Evolutionary conservation across 2,797 vertebrate species (phyloP), one percentile per base, ranked within the genome.

Genomic region (Vultur gryphus): DNA sequence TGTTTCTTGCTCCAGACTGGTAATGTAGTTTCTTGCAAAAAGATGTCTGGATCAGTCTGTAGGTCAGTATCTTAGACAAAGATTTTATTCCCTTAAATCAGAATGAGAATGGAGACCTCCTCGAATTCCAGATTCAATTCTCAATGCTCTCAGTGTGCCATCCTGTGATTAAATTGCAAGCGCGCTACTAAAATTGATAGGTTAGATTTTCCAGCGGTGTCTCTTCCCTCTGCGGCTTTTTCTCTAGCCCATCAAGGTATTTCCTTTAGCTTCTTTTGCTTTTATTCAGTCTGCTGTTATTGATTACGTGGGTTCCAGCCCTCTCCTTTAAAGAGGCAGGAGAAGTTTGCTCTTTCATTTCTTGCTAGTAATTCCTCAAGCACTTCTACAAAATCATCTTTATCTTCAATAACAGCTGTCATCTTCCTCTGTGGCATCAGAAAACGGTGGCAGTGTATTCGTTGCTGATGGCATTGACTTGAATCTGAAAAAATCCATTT

Each of bases 281-380:
- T 88, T 80, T 94, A 35, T 89, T 92, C 46, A 71, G 65, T 86
- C 87, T 79, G 25, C 83, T 90, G 57, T 87, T 96, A 90, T 75
- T 92, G 91, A 84, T 93, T 87, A 29, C 29, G 16, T 46, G 76
- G 73, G 51, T 91, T 92, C 87, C 81, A 94, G 24, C 82, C 80
- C 57, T 80, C 65, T 93, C 48, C 58, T 94, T 93, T 90, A 79
- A 85, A 94, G 82, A 93, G 26, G 43, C 23, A 76, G 78, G 79
- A 66, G 59, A 92, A 80, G 90, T 94, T 89, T 83, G 37, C 66
- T 66, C 57, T 93, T 96, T 93, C 39, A 52, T 95, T 95, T 93
- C 44, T 79, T 87, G 57, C 52, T 87, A 61, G 62, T 84, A 94
- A 93, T 88, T 96, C 78, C 62, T 93, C 55, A 52, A 82, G 26